Evolutionary conservation across 1,140 invertebrate species (phyloP).

Genomic region (Pseudoatta argentina): DNA sequence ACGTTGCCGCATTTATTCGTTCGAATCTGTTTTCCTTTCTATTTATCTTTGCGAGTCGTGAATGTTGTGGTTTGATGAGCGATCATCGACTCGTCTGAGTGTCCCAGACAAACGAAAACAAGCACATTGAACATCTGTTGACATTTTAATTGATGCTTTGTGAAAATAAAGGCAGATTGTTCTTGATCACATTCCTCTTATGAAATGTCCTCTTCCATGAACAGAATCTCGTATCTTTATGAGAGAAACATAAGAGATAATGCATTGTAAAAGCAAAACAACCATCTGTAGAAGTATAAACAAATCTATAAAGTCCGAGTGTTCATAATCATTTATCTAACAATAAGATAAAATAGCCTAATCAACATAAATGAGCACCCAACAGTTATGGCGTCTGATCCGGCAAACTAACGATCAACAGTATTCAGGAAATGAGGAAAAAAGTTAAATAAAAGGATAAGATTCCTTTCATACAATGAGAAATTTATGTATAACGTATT

Average conservation of each 20-base stretch:
- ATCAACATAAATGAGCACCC: background rate
- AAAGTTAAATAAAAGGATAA: background rate
- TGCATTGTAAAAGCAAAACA: background rate
- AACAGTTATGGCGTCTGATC: conserved; percentile 12
- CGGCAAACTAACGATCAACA: no score
- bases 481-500: background rate
- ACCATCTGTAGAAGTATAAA: no score
- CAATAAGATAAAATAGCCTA: background rate
- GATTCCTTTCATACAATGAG: background rate
- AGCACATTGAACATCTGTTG: background rate
- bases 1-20: background rate
- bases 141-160: conserved; percentile 20
- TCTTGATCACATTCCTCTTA: background rate
- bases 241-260: background rate
- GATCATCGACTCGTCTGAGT: background rate
- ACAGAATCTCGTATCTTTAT: background rate
- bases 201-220: no score
- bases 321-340: background rate
- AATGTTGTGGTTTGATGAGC: background rate
- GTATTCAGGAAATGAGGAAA: background rate
- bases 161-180: background rate
- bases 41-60: background rate
- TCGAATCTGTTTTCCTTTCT: background rate
- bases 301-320: background rate
- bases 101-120: no score